Percentiles rank a stretch among this genome's conserved stretches.
phyloP scores from a whole-genome alignment of 2,113 vertebrate species.

The Plotosus lineatus region DNA sequence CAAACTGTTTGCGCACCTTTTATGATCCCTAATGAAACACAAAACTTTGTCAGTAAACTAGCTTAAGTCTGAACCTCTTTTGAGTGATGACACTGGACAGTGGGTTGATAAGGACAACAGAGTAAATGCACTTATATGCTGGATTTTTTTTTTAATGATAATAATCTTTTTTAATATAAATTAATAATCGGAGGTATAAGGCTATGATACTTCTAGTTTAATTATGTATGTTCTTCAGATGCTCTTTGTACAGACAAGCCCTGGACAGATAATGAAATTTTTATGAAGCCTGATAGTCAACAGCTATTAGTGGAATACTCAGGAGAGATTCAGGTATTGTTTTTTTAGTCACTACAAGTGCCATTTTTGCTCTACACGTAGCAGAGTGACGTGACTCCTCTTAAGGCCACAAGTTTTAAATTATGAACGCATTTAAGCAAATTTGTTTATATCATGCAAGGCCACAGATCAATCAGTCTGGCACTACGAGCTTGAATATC shows the following conservation, averaged over 20 bases:
- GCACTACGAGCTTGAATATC: constrained; percentile 34
- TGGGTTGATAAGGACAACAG: neutral
- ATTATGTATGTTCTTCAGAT: constrained; percentile 34
- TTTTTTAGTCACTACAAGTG: constrained; percentile 35
- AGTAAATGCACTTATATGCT: neutral
- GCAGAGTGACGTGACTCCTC: constrained; percentile 36
- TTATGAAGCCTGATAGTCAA: constrained; percentile 44
- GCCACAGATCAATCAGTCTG: constrained; percentile 43
- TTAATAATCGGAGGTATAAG: constrained; percentile 22
- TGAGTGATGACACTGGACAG: neutral
- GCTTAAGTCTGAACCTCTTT: no score
- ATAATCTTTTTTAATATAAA: constrained; percentile 18
- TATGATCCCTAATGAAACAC: no score
- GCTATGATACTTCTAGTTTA: constrained; percentile 32
- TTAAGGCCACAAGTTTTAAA: constrained; percentile 45
- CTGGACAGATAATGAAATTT: constrained; percentile 42
- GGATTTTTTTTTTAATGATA: neutral
- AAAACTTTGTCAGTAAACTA: no score
- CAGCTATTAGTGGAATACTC: constrained; percentile 35
- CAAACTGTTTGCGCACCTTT: no score
- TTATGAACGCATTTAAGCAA: constrained; percentile 49
- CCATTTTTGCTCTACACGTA: constrained; percentile 33
- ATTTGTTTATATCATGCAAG: constrained; percentile 51
- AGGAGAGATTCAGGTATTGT: constrained; percentile 39
- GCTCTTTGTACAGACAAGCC: constrained; percentile 35